Base-by-base conservation (phyloP, 2,888 invertebrate genomes). In the Plebejus anna region DNA sequence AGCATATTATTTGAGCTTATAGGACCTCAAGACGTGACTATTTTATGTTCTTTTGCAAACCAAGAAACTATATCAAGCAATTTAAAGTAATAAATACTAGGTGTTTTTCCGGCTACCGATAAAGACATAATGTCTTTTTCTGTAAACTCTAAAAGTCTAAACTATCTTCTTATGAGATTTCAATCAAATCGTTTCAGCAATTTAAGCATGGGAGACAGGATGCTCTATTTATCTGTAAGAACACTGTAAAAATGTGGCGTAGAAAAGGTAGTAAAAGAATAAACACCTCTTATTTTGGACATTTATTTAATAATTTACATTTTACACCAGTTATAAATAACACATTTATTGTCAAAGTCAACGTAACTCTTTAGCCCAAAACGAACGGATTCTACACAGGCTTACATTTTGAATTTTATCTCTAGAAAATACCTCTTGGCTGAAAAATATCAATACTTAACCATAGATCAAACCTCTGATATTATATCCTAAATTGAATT, bases 291-390 rank as follows among this genome's bases (percentile, higher is more conserved):
- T 86, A 82, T 80, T 84, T 84, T 85, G 85, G 88, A 88, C 86
- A 89, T 91, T 91, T 90, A 90, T 89, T 90, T 86, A 84, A 86
- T 86, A 86, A 55, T 66, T 66, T 66, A 66, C 66, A 66, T 79
- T 85, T 87, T 85, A 89, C 85, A 87, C 84, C 86, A 84, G 84
- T 88, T 83, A 84, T 89, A 86, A 89, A 90, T 89, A 90, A 92
- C 90, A 93, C 92, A 91, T 91, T 94, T 94, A 94, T 94, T 94
- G 93, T 94, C 93, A 92, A 92, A 93, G 92, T 94, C 90, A 94
- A 94, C 91, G 89, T 91, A 94, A 92, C 82, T 83, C 78, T 79
- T 79, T 80, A 91, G 89, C 85, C 87, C 86, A 87, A 80, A 81
- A 80, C 80, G 79, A 79, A 79, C 78, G 78, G 80, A 80, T 73